Evolutionary conservation across 2,797 vertebrate species (phyloP).

Genomic region (Karalla daura): DNA sequence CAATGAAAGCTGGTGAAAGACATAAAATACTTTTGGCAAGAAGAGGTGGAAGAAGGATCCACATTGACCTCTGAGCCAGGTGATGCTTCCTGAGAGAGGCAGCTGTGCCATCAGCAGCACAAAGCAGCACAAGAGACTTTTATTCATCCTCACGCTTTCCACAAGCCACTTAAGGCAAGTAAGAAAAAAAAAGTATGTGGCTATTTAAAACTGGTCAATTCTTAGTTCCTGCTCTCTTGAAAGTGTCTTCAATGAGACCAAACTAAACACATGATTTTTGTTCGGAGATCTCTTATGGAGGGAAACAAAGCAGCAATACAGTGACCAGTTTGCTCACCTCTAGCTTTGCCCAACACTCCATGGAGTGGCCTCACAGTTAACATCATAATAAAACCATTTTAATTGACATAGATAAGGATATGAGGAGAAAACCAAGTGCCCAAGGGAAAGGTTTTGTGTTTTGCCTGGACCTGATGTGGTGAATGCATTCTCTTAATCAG

Average conservation of each 20-base stretch:
- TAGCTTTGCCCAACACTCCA: conserved; percentile 45
- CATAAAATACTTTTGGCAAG: not conserved
- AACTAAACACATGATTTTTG: conserved; percentile 68
- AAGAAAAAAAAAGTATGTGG: conserved; percentile 55
- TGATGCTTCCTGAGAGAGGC: conserved; percentile 66
- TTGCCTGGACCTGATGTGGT: conserved; percentile 65
- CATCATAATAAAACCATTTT: conserved; percentile 82
- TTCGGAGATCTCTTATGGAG: conserved; percentile 61
- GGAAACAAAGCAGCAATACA: conserved; percentile 77
- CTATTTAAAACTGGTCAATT: conserved; percentile 72
- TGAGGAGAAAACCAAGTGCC: conserved; percentile 72
- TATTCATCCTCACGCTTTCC: conserved; percentile 66
- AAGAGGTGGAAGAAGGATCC: not conserved
- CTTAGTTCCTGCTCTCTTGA: conserved; percentile 70
- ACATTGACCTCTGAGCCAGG: conserved; percentile 61
- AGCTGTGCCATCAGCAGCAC: conserved; percentile 73
- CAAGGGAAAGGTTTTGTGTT: conserved; percentile 74
- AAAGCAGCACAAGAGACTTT: conserved; percentile 71
- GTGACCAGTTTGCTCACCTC: conserved; percentile 53
- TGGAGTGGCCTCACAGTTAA: conserved; percentile 75
- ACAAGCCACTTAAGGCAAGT: conserved; percentile 70
- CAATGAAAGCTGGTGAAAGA: not conserved
- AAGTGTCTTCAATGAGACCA: conserved; percentile 66
- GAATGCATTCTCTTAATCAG: conserved; percentile 77
- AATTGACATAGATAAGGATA: conserved; percentile 79